Percentiles rank a stretch among this genome's conserved stretches.
phyloP scores from a whole-genome alignment of 1,140 invertebrate species.

The Neuroterus valhalla region DNA sequence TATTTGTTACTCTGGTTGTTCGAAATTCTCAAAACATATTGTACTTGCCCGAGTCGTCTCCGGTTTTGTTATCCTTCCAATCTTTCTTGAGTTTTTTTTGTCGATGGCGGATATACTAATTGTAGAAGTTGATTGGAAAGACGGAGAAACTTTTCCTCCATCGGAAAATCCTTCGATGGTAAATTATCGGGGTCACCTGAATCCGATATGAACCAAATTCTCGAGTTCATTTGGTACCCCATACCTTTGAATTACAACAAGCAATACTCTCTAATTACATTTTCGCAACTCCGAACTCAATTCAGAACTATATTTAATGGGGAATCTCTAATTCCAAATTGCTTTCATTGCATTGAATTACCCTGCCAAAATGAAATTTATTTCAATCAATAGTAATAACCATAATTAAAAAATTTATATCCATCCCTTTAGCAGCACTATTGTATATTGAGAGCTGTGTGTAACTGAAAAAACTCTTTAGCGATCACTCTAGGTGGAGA shows the following conservation, averaged over 20 bases:
- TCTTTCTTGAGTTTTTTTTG: background rate
- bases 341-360: conserved; percentile 9
- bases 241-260: conserved; percentile 26
- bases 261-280: conserved; percentile 16
- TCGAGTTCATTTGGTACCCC: conserved; percentile 2
- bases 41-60: background rate
- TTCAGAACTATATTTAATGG: conserved; percentile 10
- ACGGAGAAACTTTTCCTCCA: background rate
- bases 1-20: no score
- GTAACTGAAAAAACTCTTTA: no score
- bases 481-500: no score
- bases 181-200: conserved; percentile 3
- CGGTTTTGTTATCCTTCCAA: background rate
- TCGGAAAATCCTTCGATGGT: conserved; percentile 10
- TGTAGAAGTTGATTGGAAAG: background rate
- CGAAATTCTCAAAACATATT: no score
- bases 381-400: no score
- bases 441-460: no score
- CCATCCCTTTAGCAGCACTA: no score
- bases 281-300: conserved; percentile 20
- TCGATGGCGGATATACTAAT: background rate
- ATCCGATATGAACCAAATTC: conserved; percentile 10
- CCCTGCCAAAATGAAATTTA: no score
- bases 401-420: no score
- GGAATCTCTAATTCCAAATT: background rate